Evolutionary conservation across 1,140 invertebrate species (phyloP), one percentile per base, ranked within the genome.

Genomic region (Aphaenogaster rudis): DNA sequence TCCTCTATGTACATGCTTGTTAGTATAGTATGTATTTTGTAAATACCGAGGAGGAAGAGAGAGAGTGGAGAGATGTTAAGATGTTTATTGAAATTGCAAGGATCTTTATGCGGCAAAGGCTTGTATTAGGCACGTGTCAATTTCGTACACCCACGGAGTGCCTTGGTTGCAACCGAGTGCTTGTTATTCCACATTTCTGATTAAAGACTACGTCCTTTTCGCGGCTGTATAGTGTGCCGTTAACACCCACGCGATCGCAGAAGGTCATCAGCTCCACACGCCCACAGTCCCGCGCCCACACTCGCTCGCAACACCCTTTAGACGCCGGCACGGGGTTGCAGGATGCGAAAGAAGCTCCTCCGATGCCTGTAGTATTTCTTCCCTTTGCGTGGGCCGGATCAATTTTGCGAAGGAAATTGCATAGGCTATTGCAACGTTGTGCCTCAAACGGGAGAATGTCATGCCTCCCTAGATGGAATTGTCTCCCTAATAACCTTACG

Each of bases 391-490:
- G 77, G 76, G 85, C 52, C 21, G 45, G 36, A 76, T 71, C 69
- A 76, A 87, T 88, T 79, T 50, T 64, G 48, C 33, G 42, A 0
- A 66, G 84, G 63, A 79, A 86, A 88, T 88, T 86, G 66, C 74
- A 86, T 78, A 57, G 66, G 66, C 82, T 84, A 50, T 84, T 76
- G 80, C 80, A 84, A 79, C 48, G 74, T 79, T 86, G 28, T 28
- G 59, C 74, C 61, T 78, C 63, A 79, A 86, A 86, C 76, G 74
- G 48, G 82, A 86, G 82, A 86, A 86, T 86, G 82, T 78, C 74
- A 79, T 79, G 76, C 61, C 15, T 54, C 59, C 28, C 48, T 54
- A 9, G 74, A 66, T 64, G 74, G 82, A 66, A 86, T 79, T 79
- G 72, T 79, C 74, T 86, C 50, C 74, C 82, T 86, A 64, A 79